Evolutionary conservation across 1,140 invertebrate species (phyloP).

Genomic region (Cotesia glomerata): DNA sequence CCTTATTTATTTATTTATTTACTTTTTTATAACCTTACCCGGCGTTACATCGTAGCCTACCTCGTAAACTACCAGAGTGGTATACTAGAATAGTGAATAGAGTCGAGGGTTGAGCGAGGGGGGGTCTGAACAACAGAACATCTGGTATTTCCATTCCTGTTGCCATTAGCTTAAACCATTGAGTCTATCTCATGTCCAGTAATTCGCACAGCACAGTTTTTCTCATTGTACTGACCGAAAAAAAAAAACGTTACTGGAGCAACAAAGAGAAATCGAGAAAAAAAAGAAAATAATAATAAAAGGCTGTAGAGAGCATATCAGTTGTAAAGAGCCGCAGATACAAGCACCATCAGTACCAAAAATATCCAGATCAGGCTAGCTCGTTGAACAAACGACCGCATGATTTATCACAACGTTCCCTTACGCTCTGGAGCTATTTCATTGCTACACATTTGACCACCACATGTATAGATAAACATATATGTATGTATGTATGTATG

Average conservation of each 20-base stretch:
- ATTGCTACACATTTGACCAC: slow-evolving; percentile 5
- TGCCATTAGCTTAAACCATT: slow-evolving; percentile 2
- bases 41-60: too few species aligned
- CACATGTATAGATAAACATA: neutral
- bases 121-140: neutral
- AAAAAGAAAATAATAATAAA: neutral
- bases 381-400: slow-evolving; percentile 33
- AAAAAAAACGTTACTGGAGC: neutral
- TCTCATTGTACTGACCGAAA: neutral
- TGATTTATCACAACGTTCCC: slow-evolving; percentile 29
- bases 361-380: slow-evolving; percentile 20
- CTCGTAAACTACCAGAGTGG: too few species aligned
- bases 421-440: slow-evolving; percentile 17
- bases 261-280: neutral
- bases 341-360: neutral
- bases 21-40: too few species aligned
- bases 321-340: slow-evolving; percentile 15
- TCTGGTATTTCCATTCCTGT: neutral
- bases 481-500: neutral
- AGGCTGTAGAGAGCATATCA: neutral
- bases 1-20: too few species aligned
- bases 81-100: too few species aligned
- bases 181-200: slow-evolving; percentile 10
- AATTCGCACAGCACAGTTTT: neutral
- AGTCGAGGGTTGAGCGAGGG: too few species aligned